Conservation (phyloP, 2,113 vertebrate genomes). For the Hydrolagus affinis region DNA sequence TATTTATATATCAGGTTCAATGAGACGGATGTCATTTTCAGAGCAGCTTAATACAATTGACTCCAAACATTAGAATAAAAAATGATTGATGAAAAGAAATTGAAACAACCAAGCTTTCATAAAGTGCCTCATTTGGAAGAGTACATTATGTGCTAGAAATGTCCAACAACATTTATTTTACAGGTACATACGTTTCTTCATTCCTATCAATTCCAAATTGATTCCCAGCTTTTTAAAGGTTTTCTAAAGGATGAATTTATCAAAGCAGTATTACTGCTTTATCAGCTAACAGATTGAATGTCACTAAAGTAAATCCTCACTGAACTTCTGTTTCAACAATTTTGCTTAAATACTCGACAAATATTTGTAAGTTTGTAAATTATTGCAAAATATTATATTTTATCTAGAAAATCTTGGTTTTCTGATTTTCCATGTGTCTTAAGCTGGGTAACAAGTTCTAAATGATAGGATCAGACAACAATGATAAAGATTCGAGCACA, state of each 20-base stretch:
- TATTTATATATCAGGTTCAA: background rate
- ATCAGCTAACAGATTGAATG: too few relatives aligned
- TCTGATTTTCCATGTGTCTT: background rate
- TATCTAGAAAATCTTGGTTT: background rate
- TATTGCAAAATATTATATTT: background rate
- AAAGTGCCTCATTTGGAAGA: constrained; percentile 1
- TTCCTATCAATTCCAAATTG: background rate
- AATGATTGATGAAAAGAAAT: background rate
- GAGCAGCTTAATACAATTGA: constrained; percentile 9
- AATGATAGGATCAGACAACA: background rate
- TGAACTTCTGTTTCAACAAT: too few relatives aligned
- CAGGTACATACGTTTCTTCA: background rate
- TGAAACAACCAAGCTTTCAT: constrained; percentile 1
- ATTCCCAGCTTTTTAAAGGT: background rate
- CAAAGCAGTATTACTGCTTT: too few relatives aligned
- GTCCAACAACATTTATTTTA: background rate
- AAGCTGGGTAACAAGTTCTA: background rate
- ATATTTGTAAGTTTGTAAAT: too few relatives aligned
- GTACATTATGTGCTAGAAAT: background rate
- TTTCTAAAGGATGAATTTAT: too few relatives aligned
- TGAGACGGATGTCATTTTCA: constrained; percentile 8
- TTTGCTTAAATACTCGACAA: too few relatives aligned
- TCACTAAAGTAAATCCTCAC: too few relatives aligned
- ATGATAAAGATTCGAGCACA: background rate
- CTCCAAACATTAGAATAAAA: constrained; percentile 13